Base-by-base conservation (phyloP, 92 coral and sea anemone species). In the Bergia puertoricense region DNA sequence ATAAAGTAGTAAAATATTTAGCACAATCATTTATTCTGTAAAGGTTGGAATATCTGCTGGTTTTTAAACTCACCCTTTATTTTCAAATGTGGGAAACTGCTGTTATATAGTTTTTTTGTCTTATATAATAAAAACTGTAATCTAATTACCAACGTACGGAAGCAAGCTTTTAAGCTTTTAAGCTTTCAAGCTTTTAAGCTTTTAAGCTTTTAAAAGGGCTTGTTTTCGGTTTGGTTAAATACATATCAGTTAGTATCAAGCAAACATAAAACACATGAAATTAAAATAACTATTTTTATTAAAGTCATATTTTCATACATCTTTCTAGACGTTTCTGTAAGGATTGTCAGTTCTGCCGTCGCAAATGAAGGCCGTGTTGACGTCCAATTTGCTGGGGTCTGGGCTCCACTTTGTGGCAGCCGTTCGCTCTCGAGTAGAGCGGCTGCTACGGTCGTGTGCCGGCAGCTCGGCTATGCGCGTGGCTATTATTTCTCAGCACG, bases 281-380 rank as follows among this genome's bases (percentile, higher is more conserved):
- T 30, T 36, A 37, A 72, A 11, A 30, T 69, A 69, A 3, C 10
- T 22, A 11, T 9, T 6, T 15, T 57, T 3, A 8, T 71, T 39
- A 74, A 40, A 74, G 0, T 18, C 13, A 62, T 62, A 10, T 16
- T 40, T 6, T 2, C 42, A 42, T 75, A 38, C 14, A 14, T 4
- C 6, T 75, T 5, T n/a, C 54, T 37, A 79, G 82, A 79, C 20
- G 38, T 79, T 45, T 30, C 50, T 23, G 62, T 79, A 20, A 48
- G 82, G 44, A 50, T 79, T 79, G 82, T 13, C 66, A 54, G 59
- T 7, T 23, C 42, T 20, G 8, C 62, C 9, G 66, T 6, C 8
- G 30, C 82, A 79, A 23, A 79, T 37, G 82, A 79, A 38, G 82
- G 82, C 67, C 42, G 82, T 50, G 67, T 79, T 50, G 82, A 79